A percentile compares a stretch with the other conserved stretches of the same genome.
phyloP scores from a whole-genome alignment of 2,797 vertebrate genomes.

The Urophycis tenuis region DNA sequence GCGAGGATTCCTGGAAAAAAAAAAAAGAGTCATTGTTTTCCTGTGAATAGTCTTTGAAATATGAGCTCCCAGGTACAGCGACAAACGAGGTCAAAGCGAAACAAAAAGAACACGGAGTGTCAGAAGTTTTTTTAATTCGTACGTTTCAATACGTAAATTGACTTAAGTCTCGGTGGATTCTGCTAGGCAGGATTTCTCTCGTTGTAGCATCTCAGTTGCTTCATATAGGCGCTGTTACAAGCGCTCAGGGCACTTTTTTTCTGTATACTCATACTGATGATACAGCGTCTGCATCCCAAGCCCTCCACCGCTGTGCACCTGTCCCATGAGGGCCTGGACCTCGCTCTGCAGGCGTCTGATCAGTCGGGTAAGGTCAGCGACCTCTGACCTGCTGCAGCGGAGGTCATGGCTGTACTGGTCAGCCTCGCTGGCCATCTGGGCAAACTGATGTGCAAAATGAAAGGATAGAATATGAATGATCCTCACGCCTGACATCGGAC shows the following conservation, averaged over 20 bases:
- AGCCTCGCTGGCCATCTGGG: conserved; percentile 50
- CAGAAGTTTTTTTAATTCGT: not conserved
- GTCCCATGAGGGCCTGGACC: conserved; percentile 39
- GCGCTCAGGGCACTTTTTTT: not conserved
- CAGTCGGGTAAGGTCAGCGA: conserved; percentile 53
- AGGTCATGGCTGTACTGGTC: conserved; percentile 48
- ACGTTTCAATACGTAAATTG: not conserved
- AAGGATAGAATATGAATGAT: not conserved
- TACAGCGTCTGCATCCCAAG: not conserved
- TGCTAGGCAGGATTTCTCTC: not conserved
- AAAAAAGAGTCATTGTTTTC: not conserved
- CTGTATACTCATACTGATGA: not conserved
- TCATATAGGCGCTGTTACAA: too few species aligned
- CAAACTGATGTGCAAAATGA: conserved; percentile 49
- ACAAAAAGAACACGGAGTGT: not conserved
- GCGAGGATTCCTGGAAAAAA: conserved; percentile 34
- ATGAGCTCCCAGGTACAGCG: not conserved
- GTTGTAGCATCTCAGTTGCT: not conserved
- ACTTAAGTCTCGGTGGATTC: not conserved
- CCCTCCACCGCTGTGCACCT: conserved; percentile 50
- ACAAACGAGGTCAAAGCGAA: not conserved
- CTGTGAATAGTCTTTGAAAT: not conserved
- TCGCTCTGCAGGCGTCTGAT: conserved; percentile 59
- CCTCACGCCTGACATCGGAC: not conserved
- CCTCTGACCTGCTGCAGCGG: conserved; percentile 49